phyloP scores from a whole-genome alignment of 2,113 vertebrate genomes.

The Cygnus atratus region DNA sequence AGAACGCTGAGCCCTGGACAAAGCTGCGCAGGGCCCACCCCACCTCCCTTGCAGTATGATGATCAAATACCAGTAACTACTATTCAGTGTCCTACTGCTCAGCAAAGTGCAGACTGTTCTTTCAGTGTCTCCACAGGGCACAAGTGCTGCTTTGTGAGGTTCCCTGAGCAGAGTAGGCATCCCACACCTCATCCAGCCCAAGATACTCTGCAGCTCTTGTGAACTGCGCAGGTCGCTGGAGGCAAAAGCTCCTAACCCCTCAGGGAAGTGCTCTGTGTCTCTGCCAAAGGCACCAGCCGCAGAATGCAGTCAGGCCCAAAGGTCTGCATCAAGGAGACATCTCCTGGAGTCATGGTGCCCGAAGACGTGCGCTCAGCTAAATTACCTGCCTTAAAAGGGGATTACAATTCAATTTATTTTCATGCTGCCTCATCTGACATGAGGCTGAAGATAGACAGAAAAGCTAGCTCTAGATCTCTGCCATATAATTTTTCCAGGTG shows the following conservation, averaged over 20 bases:
- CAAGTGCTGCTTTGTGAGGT: neutral
- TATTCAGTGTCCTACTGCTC: neutral
- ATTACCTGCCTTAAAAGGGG: neutral
- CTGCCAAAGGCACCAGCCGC: fast-evolving
- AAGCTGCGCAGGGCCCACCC: fast-evolving
- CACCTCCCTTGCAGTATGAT: neutral
- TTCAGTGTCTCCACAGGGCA: neutral
- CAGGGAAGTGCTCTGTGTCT: fast-evolving
- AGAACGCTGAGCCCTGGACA: neutral
- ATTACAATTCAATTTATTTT: neutral
- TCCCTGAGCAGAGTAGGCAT: neutral
- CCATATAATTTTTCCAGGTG: neutral
- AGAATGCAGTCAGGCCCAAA: fast-evolving
- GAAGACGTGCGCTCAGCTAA: neutral
- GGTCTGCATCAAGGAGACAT: fast-evolving
- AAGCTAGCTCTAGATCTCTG: neutral
- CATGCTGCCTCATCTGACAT: neutral
- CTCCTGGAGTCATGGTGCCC: neutral
- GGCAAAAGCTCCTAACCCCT: neutral
- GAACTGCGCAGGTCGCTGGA: fast-evolving
- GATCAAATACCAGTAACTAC: neutral
- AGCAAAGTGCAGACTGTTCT: neutral
- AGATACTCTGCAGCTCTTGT: fast-evolving
- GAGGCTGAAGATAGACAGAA: neutral
- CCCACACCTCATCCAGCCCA: neutral